Evolutionary conservation across 1,140 invertebrate species (phyloP).

Genomic region (Sminthurides bifidus): DNA sequence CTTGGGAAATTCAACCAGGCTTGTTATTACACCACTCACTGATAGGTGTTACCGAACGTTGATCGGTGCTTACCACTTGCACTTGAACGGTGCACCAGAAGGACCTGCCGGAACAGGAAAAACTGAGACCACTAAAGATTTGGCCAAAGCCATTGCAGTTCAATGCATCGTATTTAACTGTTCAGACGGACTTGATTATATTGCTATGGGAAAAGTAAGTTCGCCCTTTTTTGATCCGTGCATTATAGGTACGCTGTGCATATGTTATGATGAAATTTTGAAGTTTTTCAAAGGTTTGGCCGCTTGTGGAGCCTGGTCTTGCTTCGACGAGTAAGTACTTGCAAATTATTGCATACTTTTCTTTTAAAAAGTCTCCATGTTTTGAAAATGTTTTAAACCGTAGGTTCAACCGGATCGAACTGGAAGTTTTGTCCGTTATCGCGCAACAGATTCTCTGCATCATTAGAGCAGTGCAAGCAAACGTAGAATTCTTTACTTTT

Average conservation of each 20-base stretch:
- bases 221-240: no score
- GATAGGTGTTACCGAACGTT: conserved; percentile 68
- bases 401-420: conserved; percentile 76
- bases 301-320: conserved; percentile 80
- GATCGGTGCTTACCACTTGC: conserved; percentile 73
- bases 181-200: conserved; percentile 84
- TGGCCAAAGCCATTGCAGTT: conserved; percentile 77
- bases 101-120: conserved; percentile 60
- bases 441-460: conserved; percentile 73
- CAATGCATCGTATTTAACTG: conserved; percentile 92
- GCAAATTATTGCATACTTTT: neutral
- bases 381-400: neutral
- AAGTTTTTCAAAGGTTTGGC: conserved; percentile 73
- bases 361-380: neutral
- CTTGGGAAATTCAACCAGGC: conserved; percentile 56
- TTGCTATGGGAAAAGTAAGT: conserved; percentile 81
- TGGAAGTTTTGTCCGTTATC: conserved; percentile 71
- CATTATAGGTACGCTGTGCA: no score
- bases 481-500: conserved; percentile 61
- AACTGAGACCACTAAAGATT: conserved; percentile 78
- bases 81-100: conserved; percentile 53
- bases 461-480: conserved; percentile 60
- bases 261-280: no score
- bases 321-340: conserved; percentile 68
- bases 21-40: conserved; percentile 57